Conservation (phyloP, 1,140 invertebrate genomes). For the Zaprionus lachaisei region DNA sequence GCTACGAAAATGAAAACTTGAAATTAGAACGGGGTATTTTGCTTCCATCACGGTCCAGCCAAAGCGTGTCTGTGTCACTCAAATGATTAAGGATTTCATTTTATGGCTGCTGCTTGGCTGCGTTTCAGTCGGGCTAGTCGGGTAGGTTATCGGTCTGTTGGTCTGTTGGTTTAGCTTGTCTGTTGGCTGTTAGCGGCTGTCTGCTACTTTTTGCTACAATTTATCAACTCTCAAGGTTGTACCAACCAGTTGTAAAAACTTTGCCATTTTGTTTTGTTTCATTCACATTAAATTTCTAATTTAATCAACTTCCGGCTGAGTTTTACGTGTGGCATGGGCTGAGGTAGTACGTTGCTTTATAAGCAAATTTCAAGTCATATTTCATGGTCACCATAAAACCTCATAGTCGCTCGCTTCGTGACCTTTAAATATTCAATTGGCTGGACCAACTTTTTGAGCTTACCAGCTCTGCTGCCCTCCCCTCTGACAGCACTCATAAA, state of each 20-base stretch:
- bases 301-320: slow-evolving; percentile 71
- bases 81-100: slow-evolving; percentile 80
- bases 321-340: neutral
- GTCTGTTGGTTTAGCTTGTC: slow-evolving; percentile 1
- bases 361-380: slow-evolving; percentile 47
- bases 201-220: slow-evolving; percentile 73
- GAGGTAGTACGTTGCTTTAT: slow-evolving; percentile 1
- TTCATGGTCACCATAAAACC: slow-evolving; percentile 58
- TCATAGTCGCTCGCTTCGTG: slow-evolving; percentile 8
- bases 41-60: slow-evolving; percentile 25
- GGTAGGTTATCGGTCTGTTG: neutral
- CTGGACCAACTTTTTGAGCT: slow-evolving; percentile 21
- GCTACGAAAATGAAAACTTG: slow-evolving; percentile 14
- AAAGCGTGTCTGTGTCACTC: slow-evolving; percentile 68
- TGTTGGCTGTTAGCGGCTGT: slow-evolving; percentile 35
- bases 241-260: slow-evolving; percentile 70
- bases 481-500: neutral
- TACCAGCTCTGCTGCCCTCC: neutral
- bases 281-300: slow-evolving; percentile 73
- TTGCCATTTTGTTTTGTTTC: slow-evolving; percentile 58
- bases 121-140: neutral
- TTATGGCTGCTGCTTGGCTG: slow-evolving; percentile 61
- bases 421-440: slow-evolving; percentile 70
- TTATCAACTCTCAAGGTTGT: slow-evolving; percentile 75
- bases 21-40: slow-evolving; percentile 22